phyloP scores from a whole-genome alignment of 2,888 invertebrate species.

The Furcula furcula region DNA sequence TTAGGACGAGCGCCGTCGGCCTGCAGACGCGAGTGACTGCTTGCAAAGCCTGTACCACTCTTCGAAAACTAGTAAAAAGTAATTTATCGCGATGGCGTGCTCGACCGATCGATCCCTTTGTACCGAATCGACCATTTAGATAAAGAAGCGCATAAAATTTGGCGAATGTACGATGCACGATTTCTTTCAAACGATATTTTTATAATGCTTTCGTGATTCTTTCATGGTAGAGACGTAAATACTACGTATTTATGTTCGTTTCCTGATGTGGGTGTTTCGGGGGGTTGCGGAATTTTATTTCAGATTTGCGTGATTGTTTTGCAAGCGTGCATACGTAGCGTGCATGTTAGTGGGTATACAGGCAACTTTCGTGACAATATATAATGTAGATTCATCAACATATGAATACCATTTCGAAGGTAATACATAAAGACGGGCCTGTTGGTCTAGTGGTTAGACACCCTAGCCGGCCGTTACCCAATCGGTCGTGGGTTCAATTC shows the following conservation, averaged over 20 bases:
- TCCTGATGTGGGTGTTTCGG: slow-evolving; percentile 5
- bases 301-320: slow-evolving; percentile 1
- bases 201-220: slow-evolving; percentile 45
- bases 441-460: too few relatives aligned
- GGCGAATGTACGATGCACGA: slow-evolving; percentile 57
- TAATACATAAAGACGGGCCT: too few relatives aligned
- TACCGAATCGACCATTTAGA: slow-evolving; percentile 52
- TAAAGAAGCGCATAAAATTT: slow-evolving; percentile 72
- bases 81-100: slow-evolving; percentile 74
- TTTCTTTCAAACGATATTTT: slow-evolving; percentile 43
- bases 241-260: slow-evolving; percentile 17
- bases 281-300: neutral
- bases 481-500: too few relatives aligned
- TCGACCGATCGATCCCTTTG: slow-evolving; percentile 63
- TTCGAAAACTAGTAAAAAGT: slow-evolving; percentile 67
- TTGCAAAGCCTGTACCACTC: slow-evolving; percentile 56
- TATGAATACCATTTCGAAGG: too few relatives aligned
- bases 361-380: neutral
- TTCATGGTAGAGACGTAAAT: slow-evolving; percentile 25
- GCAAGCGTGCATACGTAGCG: slow-evolving; percentile 9
- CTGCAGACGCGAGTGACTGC: slow-evolving; percentile 54
- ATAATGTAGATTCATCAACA: neutral
- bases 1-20: slow-evolving; percentile 45
- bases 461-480: too few relatives aligned
- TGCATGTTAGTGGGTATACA: slow-evolving; percentile 9